phyloP scores from a whole-genome alignment of 1,140 invertebrate species.

The Scaptomyza graminum region DNA sequence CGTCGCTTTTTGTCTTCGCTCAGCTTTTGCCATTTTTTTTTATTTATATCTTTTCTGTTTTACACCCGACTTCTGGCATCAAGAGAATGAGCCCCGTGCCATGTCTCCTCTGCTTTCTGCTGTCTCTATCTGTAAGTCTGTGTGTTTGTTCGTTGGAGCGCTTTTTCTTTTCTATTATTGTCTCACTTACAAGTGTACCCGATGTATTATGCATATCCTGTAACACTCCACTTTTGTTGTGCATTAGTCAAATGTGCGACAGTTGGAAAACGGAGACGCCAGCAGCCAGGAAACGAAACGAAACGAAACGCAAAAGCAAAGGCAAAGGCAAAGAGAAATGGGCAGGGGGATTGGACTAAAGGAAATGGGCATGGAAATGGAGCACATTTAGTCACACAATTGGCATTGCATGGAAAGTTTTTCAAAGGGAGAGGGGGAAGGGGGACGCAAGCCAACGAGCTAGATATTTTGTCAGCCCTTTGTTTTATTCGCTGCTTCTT shows the following conservation, averaged over 20 bases:
- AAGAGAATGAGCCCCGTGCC: constrained; percentile 25
- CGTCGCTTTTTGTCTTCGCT: constrained; percentile 44
- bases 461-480: constrained; percentile 49
- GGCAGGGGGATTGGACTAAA: neutral
- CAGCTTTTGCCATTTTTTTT: constrained; percentile 38
- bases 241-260: constrained; percentile 81
- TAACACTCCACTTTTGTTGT: constrained; percentile 82
- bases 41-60: constrained; percentile 19
- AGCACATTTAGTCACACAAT: constrained; percentile 73
- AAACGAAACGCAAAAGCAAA: neutral
- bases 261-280: constrained; percentile 70
- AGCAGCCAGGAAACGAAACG: constrained; percentile 11
- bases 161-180: constrained; percentile 82
- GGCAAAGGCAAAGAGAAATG: neutral
- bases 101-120: neutral
- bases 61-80: constrained; percentile 9
- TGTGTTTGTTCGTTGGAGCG: constrained; percentile 34
- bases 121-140: constrained; percentile 33
- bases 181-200: constrained; percentile 82
- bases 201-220: constrained; percentile 82
- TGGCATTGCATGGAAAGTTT: constrained; percentile 48
- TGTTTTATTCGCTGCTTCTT: constrained; percentile 17
- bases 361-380: constrained; percentile 48
- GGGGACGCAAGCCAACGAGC: constrained; percentile 22
- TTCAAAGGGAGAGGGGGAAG: constrained; percentile 10